A percentile compares a stretch with the other conserved stretches of the same genome.
phyloP scores from a whole-genome alignment of 1,140 invertebrate species.

The Cephus cinctus region DNA sequence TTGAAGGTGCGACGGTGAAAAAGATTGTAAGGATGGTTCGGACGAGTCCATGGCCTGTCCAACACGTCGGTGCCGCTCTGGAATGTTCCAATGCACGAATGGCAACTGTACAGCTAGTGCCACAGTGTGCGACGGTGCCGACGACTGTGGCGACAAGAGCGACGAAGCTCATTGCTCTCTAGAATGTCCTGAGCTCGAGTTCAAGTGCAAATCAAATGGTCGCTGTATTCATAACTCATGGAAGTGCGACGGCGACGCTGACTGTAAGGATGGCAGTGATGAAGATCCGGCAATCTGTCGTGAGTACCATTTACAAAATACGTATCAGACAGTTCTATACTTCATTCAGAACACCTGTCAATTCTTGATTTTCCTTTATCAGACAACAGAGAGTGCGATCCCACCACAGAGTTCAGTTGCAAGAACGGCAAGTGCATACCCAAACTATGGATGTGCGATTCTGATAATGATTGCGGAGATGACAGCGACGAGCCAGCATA shows the following conservation, averaged over 20 bases:
- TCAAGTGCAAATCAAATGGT: slow-evolving; percentile 88
- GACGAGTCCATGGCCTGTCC: slow-evolving; percentile 88
- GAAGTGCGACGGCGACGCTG: slow-evolving; percentile 94
- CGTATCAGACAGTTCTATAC: slow-evolving; percentile 4
- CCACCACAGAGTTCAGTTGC: slow-evolving; percentile 80
- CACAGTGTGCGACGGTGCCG: slow-evolving; percentile 88
- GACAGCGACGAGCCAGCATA: slow-evolving; percentile 93
- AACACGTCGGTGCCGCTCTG: slow-evolving; percentile 73
- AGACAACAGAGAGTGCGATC: slow-evolving; percentile 80
- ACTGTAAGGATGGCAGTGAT: slow-evolving; percentile 93
- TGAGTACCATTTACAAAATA: slow-evolving; percentile 50
- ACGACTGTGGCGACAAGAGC: slow-evolving; percentile 84
- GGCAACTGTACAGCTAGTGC: slow-evolving; percentile 90
- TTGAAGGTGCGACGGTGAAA: slow-evolving; percentile 74
- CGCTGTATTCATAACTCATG: slow-evolving; percentile 89
- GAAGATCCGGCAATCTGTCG: slow-evolving; percentile 86
- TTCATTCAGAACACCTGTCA: slow-evolving; percentile 7
- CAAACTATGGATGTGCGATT: slow-evolving; percentile 94
- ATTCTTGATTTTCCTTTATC: slow-evolving; percentile 16
- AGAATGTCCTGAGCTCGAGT: slow-evolving; percentile 88
- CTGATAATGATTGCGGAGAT: slow-evolving; percentile 90
- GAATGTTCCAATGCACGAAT: slow-evolving; percentile 93
- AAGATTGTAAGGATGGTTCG: slow-evolving; percentile 86
- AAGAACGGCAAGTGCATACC: slow-evolving; percentile 95
- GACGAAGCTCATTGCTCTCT: slow-evolving; percentile 81